Conservation (phyloP, 2,888 invertebrate genomes). For the Psococerastis gibbosa region DNA sequence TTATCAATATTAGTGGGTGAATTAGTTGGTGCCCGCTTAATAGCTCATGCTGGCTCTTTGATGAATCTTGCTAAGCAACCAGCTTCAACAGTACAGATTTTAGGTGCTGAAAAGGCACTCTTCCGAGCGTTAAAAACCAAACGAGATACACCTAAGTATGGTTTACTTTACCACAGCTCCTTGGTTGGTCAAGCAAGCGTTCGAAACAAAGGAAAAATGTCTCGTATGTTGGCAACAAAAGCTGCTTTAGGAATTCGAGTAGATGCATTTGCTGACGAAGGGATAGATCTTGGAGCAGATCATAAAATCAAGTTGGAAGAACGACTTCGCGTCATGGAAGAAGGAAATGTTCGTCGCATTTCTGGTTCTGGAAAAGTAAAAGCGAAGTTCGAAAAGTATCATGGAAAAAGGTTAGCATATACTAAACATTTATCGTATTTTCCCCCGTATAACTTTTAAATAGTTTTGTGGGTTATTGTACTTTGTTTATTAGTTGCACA, state of each 20-base stretch:
- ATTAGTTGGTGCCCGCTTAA: slow-evolving; percentile 87
- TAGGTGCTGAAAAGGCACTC: slow-evolving; percentile 95
- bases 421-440: slow-evolving; percentile 8
- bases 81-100: slow-evolving; percentile 92
- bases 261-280: slow-evolving; percentile 79
- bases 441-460: not conserved
- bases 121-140: slow-evolving; percentile 94
- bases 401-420: slow-evolving; percentile 52
- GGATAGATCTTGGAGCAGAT: slow-evolving; percentile 63
- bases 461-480: not conserved
- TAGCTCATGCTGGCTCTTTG: slow-evolving; percentile 90
- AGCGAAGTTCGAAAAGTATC: slow-evolving; percentile 85
- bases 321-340: slow-evolving; percentile 59
- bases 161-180: slow-evolving; percentile 91
- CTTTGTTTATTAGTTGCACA: slow-evolving; percentile 7
- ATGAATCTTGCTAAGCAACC: slow-evolving; percentile 95
- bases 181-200: slow-evolving; percentile 76
- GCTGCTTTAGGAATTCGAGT: slow-evolving; percentile 80
- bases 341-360: slow-evolving; percentile 60
- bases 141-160: slow-evolving; percentile 97
- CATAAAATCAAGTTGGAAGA: slow-evolving; percentile 79
- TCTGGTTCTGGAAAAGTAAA: slow-evolving; percentile 80
- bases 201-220: slow-evolving; percentile 71
- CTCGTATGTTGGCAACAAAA: slow-evolving; percentile 94
- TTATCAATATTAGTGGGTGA: slow-evolving; percentile 90